Evolutionary conservation across 2,113 vertebrate genomes (phyloP).

Genomic region (Mionectes macconnelli): DNA sequence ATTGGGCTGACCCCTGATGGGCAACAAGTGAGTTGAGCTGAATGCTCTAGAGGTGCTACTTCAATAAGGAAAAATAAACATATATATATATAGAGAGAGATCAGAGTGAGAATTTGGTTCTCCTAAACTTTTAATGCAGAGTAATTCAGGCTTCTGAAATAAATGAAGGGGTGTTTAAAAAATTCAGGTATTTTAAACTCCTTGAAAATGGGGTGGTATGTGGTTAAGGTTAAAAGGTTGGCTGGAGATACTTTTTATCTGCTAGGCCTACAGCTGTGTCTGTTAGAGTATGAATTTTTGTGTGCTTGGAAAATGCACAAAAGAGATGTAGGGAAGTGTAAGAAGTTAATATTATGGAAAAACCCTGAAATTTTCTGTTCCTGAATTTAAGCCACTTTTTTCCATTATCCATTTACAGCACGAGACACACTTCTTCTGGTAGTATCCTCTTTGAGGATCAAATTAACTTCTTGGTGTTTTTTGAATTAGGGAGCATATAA

Average conservation of each 20-base stretch:
- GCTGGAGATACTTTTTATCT: not conserved
- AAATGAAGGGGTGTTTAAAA: not conserved
- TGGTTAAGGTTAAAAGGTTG: not conserved
- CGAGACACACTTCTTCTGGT: not conserved
- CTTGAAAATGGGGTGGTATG: fast-evolving
- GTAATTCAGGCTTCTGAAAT: not conserved
- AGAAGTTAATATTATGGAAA: not conserved
- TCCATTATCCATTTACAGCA: not conserved
- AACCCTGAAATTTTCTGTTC: not conserved
- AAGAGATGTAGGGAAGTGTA: not conserved
- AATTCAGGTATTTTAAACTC: not conserved
- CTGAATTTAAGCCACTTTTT: not conserved
- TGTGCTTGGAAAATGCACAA: not conserved
- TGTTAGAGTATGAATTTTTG: not conserved
- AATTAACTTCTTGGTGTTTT: not conserved
- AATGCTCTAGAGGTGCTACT: not conserved
- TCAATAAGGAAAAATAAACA: not conserved
- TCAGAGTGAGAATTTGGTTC: not conserved
- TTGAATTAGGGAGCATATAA: not conserved
- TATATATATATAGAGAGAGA: fast-evolving
- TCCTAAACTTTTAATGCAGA: not conserved
- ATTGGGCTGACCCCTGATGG: not conserved
- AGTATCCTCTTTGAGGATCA: not conserved
- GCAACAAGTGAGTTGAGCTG: fast-evolving
- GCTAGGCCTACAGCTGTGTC: not conserved